A percentile compares a stretch with the other conserved stretches of the same genome.
Conservation (phyloP, 2,888 invertebrate species). For the Netelia inedita region DNA sequence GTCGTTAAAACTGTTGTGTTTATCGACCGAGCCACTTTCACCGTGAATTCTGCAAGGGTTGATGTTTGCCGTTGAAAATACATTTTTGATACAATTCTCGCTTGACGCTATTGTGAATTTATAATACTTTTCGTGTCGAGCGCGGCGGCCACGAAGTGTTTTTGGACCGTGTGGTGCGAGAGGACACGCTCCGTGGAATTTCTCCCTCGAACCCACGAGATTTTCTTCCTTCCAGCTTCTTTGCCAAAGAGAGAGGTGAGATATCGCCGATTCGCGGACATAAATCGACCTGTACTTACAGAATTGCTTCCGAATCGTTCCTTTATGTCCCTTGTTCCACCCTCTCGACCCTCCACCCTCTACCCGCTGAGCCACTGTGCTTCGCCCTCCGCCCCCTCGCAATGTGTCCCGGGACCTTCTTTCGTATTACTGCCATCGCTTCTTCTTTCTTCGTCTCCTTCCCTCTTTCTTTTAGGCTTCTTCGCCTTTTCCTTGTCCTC, state of each 20-base stretch:
- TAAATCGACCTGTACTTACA: constrained; percentile 84
- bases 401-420: constrained; percentile 43
- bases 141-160: not conserved
- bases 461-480: constrained; percentile 15
- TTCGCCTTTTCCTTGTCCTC: constrained; percentile 53
- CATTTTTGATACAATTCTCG: not conserved
- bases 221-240: constrained; percentile 45
- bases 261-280: constrained; percentile 81
- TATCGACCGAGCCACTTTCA: not conserved
- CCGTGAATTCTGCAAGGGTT: not conserved
- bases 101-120: not conserved
- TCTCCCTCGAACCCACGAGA: constrained; percentile 28
- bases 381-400: constrained; percentile 43
- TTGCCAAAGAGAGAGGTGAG: constrained; percentile 74
- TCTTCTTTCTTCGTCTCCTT: constrained; percentile 27
- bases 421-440: constrained; percentile 53
- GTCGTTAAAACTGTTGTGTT: not conserved
- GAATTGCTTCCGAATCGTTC: constrained; percentile 84
- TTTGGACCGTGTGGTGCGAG: not conserved
- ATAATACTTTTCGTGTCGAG: not conserved
- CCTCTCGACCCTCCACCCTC: constrained; percentile 55
- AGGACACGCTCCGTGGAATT: not conserved
- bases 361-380: constrained; percentile 24
- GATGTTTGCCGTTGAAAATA: not conserved
- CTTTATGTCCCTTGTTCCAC: constrained; percentile 78